Base-by-base conservation (phyloP, 2,888 invertebrate species). In the Hirtodrosophila histrioides region DNA sequence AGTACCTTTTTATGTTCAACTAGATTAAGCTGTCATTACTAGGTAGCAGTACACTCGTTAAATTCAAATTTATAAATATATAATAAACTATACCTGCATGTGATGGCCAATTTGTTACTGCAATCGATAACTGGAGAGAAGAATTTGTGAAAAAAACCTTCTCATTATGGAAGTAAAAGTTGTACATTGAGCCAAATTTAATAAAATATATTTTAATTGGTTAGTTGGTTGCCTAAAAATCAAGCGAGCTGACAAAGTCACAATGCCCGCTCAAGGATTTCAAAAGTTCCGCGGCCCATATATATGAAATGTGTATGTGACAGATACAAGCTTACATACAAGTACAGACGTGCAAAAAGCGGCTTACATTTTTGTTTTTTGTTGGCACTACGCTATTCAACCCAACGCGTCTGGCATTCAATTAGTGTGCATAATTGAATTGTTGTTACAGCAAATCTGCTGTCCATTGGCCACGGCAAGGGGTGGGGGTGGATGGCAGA, bases 391-490 rank as follows among this genome's bases (percentile, higher is more conserved):
- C 54, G 81, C 39, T 71, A 85, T 69, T 61, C 67, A 71, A 78
- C 35, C 50, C 58, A 54, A 73, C 63, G 64, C 70, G 61, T 40
- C 72, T 61, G 73, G 68, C 87, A 78, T 87, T 88, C 88, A 88
- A 88, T 88, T 88, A 88, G 88, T 86, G 61, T 70, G 77, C 82
- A 82, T 88, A 89, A 88, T 88, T 89, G 85, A 88, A 86, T 89
- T 88, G 89, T 88, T 89, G 75, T 87, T 87, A 70, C 78, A 61
- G 86, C 76, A 85, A 87, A 87, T 87, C 88, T 78, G 82, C 67
- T 72, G 61, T 46, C 66, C 74, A 63, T 84, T 77, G 63, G 46
- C 58, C 48, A 23, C 24, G 40, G 43, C 53, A 58, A 45, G 12
- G 7, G 23, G 10, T 6, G 10, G 12, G 7, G 49, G 35, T 36